These are phyloP conservation scores for Ischnus inquisitorius DNA, from an alignment of 2,888 invertebrate species.

Conservation along the genomic window DNA sequence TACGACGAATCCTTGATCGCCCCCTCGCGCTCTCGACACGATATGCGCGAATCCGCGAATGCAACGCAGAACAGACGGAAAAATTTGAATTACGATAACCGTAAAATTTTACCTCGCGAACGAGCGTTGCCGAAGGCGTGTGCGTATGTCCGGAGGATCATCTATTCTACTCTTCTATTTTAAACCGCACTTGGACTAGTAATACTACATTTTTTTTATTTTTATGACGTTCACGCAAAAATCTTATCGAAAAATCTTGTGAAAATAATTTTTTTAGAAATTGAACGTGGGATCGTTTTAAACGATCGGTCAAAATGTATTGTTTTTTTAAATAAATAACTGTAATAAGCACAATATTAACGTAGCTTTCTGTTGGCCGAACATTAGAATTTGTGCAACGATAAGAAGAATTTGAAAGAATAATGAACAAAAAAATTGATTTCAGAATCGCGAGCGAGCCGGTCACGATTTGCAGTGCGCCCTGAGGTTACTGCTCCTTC, in stretches of 20 bases:
- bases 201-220: neutral
- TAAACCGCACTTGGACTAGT: too few species aligned
- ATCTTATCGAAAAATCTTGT: neutral
- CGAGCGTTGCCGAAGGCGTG: neutral
- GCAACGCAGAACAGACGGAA: neutral
- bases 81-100: neutral
- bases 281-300: too few species aligned
- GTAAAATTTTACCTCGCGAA: neutral
- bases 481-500: slow-evolving; percentile 76
- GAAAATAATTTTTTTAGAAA: too few species aligned
- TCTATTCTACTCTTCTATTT: neutral
- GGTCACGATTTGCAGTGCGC: slow-evolving; percentile 76
- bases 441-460: slow-evolving; percentile 78
- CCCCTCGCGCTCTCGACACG: neutral
- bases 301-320: too few species aligned
- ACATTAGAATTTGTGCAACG: too few species aligned
- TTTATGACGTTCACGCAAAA: neutral
- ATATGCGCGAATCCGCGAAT: neutral
- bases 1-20: neutral
- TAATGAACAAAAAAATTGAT: slow-evolving; percentile 14
- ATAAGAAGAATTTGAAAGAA: too few species aligned
- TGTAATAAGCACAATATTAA: too few species aligned
- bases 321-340: too few species aligned
- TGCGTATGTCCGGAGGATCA: neutral
- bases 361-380: too few species aligned